Conservation (phyloP, 1,140 invertebrate genomes). For the Gryon sp. region DNA sequence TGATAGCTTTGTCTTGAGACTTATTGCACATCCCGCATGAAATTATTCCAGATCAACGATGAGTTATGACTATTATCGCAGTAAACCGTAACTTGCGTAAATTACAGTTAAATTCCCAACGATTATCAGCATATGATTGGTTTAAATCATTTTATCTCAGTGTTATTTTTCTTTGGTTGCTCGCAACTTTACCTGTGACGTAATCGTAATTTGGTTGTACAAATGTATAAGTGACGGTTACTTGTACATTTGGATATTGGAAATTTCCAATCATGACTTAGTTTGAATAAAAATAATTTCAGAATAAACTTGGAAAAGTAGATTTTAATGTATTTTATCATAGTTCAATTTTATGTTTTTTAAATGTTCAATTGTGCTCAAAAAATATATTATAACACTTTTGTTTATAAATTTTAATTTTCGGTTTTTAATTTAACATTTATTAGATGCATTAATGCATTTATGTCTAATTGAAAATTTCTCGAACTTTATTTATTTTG, state of each 20-base stretch:
- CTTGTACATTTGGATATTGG: no score
- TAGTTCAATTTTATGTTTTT: no score
- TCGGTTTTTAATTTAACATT: no score
- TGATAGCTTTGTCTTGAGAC: neutral
- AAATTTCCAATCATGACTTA: no score
- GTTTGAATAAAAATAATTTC: no score
- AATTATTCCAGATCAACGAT: conserved; percentile 29
- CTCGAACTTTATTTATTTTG: no score
- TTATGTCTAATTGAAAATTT: conserved; percentile 14
- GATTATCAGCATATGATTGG: conserved; percentile 36
- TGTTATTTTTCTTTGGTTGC: neutral
- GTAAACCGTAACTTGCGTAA: conserved; percentile 31
- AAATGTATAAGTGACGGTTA: no score
- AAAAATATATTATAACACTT: no score
- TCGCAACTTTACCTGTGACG: neutral
- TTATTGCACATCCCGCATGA: conserved; percentile 36
- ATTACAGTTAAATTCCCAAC: conserved; percentile 37
- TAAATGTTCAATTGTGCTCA: no score
- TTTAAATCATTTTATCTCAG: conserved; percentile 12
- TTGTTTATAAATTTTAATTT: no score
- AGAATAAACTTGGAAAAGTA: no score
- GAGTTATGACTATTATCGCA: conserved; percentile 11
- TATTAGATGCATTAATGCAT: neutral
- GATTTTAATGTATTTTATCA: no score
- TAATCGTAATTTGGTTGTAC: conserved; percentile 3